These are phyloP conservation scores for Drosophila colorata DNA, from an alignment of 2,888 invertebrate genomes.

Conservation along the genomic window DNA sequence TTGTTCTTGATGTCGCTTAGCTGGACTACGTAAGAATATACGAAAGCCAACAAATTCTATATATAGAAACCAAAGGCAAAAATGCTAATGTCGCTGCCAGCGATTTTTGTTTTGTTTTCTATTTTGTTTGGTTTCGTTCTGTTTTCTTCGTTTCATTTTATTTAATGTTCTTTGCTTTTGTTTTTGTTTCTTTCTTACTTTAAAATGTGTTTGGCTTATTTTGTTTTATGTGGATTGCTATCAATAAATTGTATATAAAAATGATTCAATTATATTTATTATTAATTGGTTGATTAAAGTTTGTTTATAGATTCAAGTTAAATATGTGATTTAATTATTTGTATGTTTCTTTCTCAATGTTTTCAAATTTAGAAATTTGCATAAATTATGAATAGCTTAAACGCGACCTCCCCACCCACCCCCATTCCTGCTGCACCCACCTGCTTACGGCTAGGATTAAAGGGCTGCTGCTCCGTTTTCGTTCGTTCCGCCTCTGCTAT, in stretches of 20 bases:
- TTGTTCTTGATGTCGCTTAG: conserved; percentile 12
- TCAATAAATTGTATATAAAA: conserved; percentile 13
- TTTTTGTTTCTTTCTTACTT: conserved; percentile 2
- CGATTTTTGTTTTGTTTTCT: conserved; percentile 38
- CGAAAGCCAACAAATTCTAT: conserved; percentile 40
- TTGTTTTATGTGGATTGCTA: not conserved
- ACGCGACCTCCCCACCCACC: too few relatives aligned
- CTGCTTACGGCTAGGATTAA: not conserved
- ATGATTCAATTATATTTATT: conserved; percentile 4
- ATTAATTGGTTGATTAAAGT: not conserved
- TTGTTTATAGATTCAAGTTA: not conserved
- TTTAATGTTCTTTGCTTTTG: not conserved
- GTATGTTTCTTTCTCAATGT: too few relatives aligned
- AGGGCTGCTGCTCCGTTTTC: conserved; percentile 6
- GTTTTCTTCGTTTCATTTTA: conserved; percentile 10
- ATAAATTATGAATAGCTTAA: too few relatives aligned
- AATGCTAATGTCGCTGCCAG: conserved; percentile 40
- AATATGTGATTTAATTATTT: too few relatives aligned
- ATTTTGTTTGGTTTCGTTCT: conserved; percentile 29
- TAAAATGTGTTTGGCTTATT: not conserved
- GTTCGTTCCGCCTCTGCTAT: not conserved
- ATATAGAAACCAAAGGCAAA: conserved; percentile 54
- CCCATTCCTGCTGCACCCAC: too few relatives aligned
- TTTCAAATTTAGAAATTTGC: too few relatives aligned
- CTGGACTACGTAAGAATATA: conserved; percentile 57